Conservation (phyloP, 2,888 invertebrate species). For the Magallana nippona region DNA sequence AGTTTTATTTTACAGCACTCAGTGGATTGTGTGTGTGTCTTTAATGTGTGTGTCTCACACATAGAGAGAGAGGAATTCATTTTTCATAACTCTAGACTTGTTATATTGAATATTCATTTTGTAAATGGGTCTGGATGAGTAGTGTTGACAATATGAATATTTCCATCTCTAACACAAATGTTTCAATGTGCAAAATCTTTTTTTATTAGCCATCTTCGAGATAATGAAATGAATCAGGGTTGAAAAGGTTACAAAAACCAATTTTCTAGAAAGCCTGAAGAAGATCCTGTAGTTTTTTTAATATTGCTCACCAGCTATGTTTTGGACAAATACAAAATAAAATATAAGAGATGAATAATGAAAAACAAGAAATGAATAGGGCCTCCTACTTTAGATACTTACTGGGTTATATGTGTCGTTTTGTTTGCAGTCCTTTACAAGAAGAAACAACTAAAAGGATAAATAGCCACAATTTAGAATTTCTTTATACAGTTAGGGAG, state of each 20-base stretch:
- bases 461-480: too few species aligned
- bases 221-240: not conserved
- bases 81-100: too few species aligned
- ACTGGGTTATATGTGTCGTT: too few species aligned
- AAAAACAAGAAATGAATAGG: too few species aligned
- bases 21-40: not conserved
- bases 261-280: conserved; percentile 5
- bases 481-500: too few species aligned
- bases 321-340: too few species aligned
- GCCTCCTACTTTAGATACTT: too few species aligned
- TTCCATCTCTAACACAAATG: not conserved
- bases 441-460: too few species aligned
- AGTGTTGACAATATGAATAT: not conserved
- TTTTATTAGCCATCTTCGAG: not conserved
- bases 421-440: too few species aligned
- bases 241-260: conserved; percentile 3
- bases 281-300: not conserved
- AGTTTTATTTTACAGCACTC: not conserved
- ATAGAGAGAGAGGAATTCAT: too few species aligned
- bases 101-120: not conserved
- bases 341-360: too few species aligned
- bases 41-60: too few species aligned
- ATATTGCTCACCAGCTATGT: not conserved
- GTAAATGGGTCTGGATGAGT: not conserved
- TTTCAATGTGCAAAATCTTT: not conserved